These are phyloP conservation scores for Porites divaricata DNA, from an alignment of 92 coral and sea anemone genomes.

Conservation along the genomic window DNA sequence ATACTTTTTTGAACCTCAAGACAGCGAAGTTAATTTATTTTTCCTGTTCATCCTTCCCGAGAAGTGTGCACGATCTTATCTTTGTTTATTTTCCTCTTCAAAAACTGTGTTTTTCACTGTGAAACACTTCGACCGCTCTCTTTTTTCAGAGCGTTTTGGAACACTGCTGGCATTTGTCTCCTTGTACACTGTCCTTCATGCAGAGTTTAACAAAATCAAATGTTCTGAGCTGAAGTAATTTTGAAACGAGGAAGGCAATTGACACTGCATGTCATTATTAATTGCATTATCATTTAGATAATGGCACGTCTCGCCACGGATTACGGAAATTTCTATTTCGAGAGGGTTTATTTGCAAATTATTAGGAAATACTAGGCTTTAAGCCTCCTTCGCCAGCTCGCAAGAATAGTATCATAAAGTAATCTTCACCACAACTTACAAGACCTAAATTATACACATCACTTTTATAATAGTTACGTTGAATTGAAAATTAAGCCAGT, in stretches of 20 bases:
- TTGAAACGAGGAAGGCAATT: not conserved
- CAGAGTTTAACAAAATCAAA: too few species aligned
- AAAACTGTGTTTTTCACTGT: not conserved
- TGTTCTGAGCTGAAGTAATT: not conserved
- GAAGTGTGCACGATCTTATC: not conserved
- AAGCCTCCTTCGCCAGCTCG: not conserved
- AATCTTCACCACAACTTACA: too few species aligned
- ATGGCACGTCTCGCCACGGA: not conserved
- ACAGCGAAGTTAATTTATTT: not conserved
- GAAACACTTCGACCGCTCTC: not conserved
- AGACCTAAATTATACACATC: too few species aligned
- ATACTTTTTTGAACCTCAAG: too few species aligned
- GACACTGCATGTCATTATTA: not conserved
- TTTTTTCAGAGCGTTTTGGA: not conserved
- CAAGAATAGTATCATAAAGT: too few species aligned
- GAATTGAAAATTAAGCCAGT: too few species aligned
- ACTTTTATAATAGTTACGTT: too few species aligned
- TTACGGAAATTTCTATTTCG: not conserved
- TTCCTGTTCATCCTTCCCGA: not conserved
- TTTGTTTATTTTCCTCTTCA: not conserved
- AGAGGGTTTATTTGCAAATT: not conserved
- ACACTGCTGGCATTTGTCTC: too few species aligned
- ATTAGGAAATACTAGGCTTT: not conserved
- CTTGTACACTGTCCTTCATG: too few species aligned
- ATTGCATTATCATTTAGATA: not conserved